A percentile compares a stretch with the other conserved stretches of the same genome.
Conservation (phyloP, 1,140 invertebrate species). For the Drosophila lacertosa region DNA sequence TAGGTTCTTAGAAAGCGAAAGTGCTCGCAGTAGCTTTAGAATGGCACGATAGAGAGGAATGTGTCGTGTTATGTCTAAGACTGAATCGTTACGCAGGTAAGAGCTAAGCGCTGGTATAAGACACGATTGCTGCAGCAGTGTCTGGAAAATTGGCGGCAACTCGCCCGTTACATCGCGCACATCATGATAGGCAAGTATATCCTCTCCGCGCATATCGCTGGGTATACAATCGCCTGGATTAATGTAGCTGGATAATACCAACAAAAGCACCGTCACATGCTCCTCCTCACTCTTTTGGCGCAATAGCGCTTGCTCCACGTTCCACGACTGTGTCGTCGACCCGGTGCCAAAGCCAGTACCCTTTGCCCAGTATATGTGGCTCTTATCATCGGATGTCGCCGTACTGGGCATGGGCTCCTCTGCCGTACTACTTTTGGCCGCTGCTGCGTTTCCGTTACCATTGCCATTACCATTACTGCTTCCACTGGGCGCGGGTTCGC, state of each 20-base stretch:
- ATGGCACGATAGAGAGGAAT: constrained; percentile 95
- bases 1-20: constrained; percentile 89
- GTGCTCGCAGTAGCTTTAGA: constrained; percentile 91
- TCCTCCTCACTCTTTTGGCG: constrained; percentile 96
- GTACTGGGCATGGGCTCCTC: constrained; percentile 50
- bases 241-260: constrained; percentile 94
- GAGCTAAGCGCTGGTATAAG: constrained; percentile 94
- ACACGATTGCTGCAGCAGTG: constrained; percentile 92
- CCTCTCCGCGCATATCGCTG: constrained; percentile 84
- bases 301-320: constrained; percentile 96
- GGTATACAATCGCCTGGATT: constrained; percentile 89
- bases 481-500: constrained; percentile 50
- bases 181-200: constrained; percentile 75
- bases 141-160: constrained; percentile 89
- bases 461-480: constrained; percentile 60
- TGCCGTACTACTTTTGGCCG: constrained; percentile 32
- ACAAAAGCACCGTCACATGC: constrained; percentile 93
- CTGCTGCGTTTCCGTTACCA: constrained; percentile 3
- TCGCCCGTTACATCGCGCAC: constrained; percentile 84
- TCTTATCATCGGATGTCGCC: constrained; percentile 88
- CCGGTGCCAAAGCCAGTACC: constrained; percentile 97
- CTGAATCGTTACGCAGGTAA: constrained; percentile 97
- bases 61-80: constrained; percentile 97
- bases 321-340: constrained; percentile 97
- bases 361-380: constrained; percentile 97